Percentiles rank a stretch among this genome's conserved stretches.
phyloP scores from a whole-genome alignment of 2,888 invertebrate species.

The Eristalis tenax region DNA sequence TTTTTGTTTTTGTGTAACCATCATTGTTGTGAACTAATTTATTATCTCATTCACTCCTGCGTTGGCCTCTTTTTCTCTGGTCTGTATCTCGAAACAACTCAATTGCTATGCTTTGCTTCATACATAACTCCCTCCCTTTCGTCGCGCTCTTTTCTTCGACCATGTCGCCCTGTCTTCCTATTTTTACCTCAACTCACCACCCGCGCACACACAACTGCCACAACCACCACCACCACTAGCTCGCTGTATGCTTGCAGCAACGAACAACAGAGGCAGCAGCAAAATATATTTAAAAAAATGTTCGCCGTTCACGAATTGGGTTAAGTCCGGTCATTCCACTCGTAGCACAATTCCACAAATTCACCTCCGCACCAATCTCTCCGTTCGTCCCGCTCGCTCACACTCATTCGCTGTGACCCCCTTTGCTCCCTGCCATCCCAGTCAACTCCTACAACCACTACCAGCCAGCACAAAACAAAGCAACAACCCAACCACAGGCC shows the following conservation, averaged over 20 bases:
- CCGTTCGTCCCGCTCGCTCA: conserved; percentile 34
- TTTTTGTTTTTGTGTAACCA: conserved; percentile 13
- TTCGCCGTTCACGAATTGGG: conserved; percentile 77
- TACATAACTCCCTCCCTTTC: neutral
- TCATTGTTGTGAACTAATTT: conserved; percentile 69
- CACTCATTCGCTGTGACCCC: conserved; percentile 13
- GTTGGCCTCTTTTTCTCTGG: conserved; percentile 61
- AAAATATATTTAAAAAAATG: conserved; percentile 17
- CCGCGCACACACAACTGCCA: neutral
- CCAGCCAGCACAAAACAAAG: conserved; percentile 13
- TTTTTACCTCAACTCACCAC: neutral
- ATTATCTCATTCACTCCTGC: conserved; percentile 72
- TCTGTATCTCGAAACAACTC: conserved; percentile 63
- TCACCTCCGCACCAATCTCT: conserved; percentile 32
- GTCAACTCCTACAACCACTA: conserved; percentile 40
- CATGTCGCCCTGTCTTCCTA: no score
- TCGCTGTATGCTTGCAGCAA: conserved; percentile 56
- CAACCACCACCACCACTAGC: conserved; percentile 18
- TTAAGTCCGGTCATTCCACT: conserved; percentile 81
- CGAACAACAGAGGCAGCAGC: conserved; percentile 13
- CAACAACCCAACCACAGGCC: conserved; percentile 53
- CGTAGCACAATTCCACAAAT: conserved; percentile 78
- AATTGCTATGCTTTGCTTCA: conserved; percentile 34
- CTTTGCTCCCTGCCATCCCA: neutral
- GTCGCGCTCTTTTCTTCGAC: neutral